A percentile compares a stretch with the other conserved stretches of the same genome.
Conservation (phyloP, 2,797 vertebrate species). For the Pangasius macronema region DNA sequence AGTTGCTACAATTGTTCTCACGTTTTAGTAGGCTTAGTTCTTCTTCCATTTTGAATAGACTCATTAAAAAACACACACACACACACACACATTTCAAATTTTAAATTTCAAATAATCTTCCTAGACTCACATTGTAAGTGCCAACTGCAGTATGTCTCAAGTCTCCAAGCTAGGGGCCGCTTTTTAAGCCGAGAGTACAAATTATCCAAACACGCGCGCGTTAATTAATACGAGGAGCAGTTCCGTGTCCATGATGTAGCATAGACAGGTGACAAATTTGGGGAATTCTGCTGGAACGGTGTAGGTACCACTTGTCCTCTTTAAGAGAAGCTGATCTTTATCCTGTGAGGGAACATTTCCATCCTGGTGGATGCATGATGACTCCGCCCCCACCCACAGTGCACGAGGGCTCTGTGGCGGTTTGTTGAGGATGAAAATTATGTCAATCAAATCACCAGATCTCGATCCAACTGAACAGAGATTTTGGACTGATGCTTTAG, state of each 20-base stretch:
- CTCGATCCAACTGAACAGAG: not conserved
- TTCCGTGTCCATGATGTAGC: too few species aligned
- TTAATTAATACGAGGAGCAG: too few species aligned
- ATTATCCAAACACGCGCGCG: not conserved
- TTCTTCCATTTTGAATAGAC: too few species aligned
- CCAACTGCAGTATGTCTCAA: too few species aligned
- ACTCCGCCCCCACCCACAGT: not conserved
- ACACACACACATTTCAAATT: too few species aligned
- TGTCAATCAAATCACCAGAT: not conserved
- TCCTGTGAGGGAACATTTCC: not conserved
- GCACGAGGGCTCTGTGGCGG: not conserved
- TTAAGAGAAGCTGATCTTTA: not conserved
- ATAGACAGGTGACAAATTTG: not conserved
- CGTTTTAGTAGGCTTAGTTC: too few species aligned
- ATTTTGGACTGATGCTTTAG: not conserved
- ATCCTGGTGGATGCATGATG: not conserved
- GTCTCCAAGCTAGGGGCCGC: not conserved
- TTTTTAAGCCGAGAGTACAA: not conserved
- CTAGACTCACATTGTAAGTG: too few species aligned
- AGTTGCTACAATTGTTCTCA: not conserved
- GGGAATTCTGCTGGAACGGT: not conserved
- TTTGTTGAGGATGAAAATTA: not conserved
- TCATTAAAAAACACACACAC: too few species aligned
- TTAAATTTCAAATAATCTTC: too few species aligned
- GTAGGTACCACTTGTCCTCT: not conserved